Percentiles rank a stretch among this genome's conserved stretches.
Conservation (phyloP, 1,140 invertebrate genomes). For the Tribolium madens region DNA sequence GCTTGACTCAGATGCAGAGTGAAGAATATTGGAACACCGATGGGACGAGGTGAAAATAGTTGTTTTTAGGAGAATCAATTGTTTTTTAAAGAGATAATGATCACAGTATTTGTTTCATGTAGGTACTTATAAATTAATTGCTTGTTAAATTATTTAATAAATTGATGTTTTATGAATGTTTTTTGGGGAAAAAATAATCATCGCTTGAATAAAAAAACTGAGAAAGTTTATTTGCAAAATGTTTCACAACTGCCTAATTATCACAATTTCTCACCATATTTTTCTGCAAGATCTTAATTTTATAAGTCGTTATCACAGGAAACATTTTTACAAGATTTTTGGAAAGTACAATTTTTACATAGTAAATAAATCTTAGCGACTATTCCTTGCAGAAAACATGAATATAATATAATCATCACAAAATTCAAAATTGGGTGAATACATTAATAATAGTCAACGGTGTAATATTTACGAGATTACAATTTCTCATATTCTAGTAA, state of each 20-base stretch:
- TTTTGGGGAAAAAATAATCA: neutral
- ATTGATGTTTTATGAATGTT: neutral
- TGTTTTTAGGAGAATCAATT: neutral
- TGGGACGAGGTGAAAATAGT: neutral
- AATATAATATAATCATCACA: no score
- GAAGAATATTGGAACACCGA: constrained; percentile 83
- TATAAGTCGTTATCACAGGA: constrained; percentile 15
- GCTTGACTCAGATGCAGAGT: constrained; percentile 96
- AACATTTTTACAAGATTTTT: constrained; percentile 8
- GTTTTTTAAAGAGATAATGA: neutral
- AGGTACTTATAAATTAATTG: neutral
- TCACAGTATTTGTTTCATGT: neutral
- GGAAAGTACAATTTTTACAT: constrained; percentile 2
- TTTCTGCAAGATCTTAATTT: constrained; percentile 19
- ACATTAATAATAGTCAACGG: neutral
- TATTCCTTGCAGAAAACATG: constrained; percentile 36
- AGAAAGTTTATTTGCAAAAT: constrained; percentile 33
- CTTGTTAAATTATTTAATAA: neutral
- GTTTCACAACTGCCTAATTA: neutral
- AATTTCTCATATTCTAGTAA: no score
- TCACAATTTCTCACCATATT: constrained; percentile 27
- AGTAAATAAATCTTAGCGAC: neutral
- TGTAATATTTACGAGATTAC: neutral
- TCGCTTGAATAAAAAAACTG: constrained; percentile 12
- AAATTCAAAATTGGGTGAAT: neutral